phyloP scores from a whole-genome alignment of 2,797 vertebrate genomes.

The Melanotaenia boesemani region DNA sequence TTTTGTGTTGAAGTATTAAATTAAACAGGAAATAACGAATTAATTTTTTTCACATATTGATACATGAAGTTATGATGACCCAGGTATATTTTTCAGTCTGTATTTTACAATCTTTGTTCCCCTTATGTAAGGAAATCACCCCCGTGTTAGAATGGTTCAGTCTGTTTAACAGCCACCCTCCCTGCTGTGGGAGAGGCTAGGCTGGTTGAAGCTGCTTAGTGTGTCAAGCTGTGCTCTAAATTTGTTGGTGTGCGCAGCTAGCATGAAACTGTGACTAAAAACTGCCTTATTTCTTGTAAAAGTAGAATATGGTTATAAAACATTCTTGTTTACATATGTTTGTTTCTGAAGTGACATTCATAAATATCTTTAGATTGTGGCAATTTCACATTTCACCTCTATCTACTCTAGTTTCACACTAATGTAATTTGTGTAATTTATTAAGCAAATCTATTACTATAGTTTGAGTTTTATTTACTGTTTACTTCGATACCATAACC shows the following conservation, averaged over 20 bases:
- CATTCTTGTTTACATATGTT: background rate
- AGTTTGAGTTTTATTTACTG: background rate
- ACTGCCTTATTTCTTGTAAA: constrained; percentile 6
- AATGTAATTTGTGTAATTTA: background rate
- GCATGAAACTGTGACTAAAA: constrained; percentile 44
- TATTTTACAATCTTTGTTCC: constrained; percentile 40
- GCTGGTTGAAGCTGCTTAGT: constrained; percentile 41
- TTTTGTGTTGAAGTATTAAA: background rate
- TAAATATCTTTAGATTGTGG: background rate
- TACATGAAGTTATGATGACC: background rate
- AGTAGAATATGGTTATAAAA: background rate
- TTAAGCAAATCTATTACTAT: background rate
- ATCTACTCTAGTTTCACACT: background rate
- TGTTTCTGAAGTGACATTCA: background rate
- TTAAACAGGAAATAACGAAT: background rate
- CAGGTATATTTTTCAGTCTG: constrained; percentile 10
- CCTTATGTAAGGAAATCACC: constrained; percentile 29
- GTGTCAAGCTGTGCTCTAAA: constrained; percentile 54
- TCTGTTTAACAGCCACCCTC: constrained; percentile 55
- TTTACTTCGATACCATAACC: background rate
- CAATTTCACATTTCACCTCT: background rate
- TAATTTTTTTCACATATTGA: background rate
- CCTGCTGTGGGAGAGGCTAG: constrained; percentile 56
- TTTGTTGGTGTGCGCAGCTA: constrained; percentile 57
- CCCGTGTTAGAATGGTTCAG: constrained; percentile 69